Conservation (phyloP, 2,888 invertebrate species). For the Seira sanloemensis region DNA sequence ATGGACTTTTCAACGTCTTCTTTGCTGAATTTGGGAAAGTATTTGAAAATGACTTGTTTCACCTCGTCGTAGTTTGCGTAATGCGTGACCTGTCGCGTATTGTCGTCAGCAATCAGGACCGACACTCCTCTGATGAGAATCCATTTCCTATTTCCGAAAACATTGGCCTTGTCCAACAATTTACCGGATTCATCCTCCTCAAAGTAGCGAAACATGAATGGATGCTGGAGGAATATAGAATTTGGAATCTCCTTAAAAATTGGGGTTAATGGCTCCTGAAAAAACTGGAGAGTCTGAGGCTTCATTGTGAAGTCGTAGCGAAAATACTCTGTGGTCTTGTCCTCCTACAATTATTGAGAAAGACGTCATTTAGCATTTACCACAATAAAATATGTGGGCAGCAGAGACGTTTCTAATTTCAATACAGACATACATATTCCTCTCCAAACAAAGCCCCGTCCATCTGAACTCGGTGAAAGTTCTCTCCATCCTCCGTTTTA, state of each 20-base stretch:
- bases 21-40: conserved; percentile 33
- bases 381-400: no score
- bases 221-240: conserved; percentile 49
- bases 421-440: conserved; percentile 32
- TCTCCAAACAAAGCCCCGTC: conserved; percentile 53
- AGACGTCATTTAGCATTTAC: no score
- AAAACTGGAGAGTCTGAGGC: conserved; percentile 31
- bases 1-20: conserved; percentile 38
- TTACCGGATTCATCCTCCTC: conserved; percentile 40
- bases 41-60: conserved; percentile 33
- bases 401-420: neutral
- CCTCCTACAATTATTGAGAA: conserved; percentile 27
- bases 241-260: conserved; percentile 35
- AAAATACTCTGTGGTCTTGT: conserved; percentile 14
- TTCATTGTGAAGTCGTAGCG: conserved; percentile 52
- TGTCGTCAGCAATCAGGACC: conserved; percentile 36
- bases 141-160: conserved; percentile 44
- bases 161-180: conserved; percentile 7
- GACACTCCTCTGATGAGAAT: conserved; percentile 47
- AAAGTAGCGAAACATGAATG: conserved; percentile 61
- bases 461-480: conserved; percentile 41
- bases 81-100: conserved; percentile 21
- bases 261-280: conserved; percentile 16
- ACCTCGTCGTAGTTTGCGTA: conserved; percentile 36
- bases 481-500: neutral